Conservation (phyloP, 1,140 invertebrate genomes). For the Macrobrachium nipponense region DNA sequence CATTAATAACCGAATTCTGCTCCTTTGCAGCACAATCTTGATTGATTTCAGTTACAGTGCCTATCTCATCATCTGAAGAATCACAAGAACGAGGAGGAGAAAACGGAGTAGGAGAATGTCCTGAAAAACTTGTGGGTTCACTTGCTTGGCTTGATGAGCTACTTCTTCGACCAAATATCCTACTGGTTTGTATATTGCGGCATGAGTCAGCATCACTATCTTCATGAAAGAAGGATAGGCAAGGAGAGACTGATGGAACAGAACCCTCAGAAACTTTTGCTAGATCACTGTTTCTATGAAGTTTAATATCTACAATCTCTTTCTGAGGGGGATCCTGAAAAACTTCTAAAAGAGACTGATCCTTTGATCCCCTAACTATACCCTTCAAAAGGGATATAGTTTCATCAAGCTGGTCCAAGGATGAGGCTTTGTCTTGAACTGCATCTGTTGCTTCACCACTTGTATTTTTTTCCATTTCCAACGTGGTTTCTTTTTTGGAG, state of each 20-base stretch:
- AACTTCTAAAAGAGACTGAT: constrained; percentile 38
- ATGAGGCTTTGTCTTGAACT: constrained; percentile 3
- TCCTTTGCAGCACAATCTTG: neutral
- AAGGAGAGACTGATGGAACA: neutral
- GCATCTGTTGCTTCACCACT: neutral
- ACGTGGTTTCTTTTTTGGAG: neutral
- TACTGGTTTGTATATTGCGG: neutral
- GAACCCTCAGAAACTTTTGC: neutral
- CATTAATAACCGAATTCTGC: neutral
- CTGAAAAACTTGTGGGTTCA: constrained; percentile 23
- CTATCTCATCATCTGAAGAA: constrained; percentile 16
- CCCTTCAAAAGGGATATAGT: constrained; percentile 45
- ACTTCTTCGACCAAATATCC: constrained; percentile 33
- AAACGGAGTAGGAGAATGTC: constrained; percentile 38
- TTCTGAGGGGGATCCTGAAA: constrained; percentile 33
- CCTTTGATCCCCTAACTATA: constrained; percentile 31
- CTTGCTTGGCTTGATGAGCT: constrained; percentile 42
- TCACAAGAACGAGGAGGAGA: constrained; percentile 33
- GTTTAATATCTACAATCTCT: neutral
- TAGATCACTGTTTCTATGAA: neutral
- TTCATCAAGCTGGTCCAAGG: constrained; percentile 38
- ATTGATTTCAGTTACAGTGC: neutral
- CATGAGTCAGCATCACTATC: constrained; percentile 50
- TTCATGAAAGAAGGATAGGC: constrained; percentile 4
- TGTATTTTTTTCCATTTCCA: neutral